Base-by-base conservation (phyloP, 2,888 invertebrate species). In the Phalangium opilio region DNA sequence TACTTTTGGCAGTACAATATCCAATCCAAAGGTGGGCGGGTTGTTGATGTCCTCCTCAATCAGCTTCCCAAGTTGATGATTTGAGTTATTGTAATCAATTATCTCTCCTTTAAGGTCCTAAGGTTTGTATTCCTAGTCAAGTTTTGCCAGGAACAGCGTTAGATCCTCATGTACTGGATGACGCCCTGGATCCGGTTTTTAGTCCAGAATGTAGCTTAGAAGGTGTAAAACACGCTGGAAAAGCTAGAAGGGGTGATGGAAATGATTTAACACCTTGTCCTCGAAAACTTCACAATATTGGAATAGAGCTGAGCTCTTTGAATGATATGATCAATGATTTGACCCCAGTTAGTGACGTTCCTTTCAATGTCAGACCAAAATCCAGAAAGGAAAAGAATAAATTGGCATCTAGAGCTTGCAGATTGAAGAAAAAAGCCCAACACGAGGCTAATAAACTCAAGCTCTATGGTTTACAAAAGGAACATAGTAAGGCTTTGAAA, bases 1-100 rank as follows among this genome's bases (percentile, higher is more conserved):
- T 93, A 75, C 68, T 95, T 96, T 66, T 96, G 96, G 95, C 95
- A 95, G 66, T 96, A 96, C 67, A 96, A 96, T 71, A 89, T 93
- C 1, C 95, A 95, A 85, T 93, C 1, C 91, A 96, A 69, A 93
- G 96, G 2, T 91, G n/a, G n/a, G n/a, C n/a, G n/a, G n/a, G n/a
- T n/a, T n/a, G n/a, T n/a, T n/a, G n/a, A n/a, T n/a, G n/a, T n/a
- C n/a, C n/a, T n/a, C n/a, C n/a, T n/a, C n/a, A n/a, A n/a, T n/a
- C n/a, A n/a, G n/a, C n/a, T n/a, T n/a, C n/a, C n/a, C n/a, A n/a
- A n/a, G n/a, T n/a, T n/a, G n/a, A n/a, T n/a, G n/a, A n/a, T n/a
- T n/a, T n/a, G n/a, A n/a, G n/a, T n/a, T n/a, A n/a, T n/a, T n/a
- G n/a, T n/a, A n/a, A n/a, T n/a, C n/a, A n/a, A 47, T 48, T 11